These are phyloP conservation scores for Merops nubicus DNA, from an alignment of 2,113 vertebrate species.

Conservation along the genomic window DNA sequence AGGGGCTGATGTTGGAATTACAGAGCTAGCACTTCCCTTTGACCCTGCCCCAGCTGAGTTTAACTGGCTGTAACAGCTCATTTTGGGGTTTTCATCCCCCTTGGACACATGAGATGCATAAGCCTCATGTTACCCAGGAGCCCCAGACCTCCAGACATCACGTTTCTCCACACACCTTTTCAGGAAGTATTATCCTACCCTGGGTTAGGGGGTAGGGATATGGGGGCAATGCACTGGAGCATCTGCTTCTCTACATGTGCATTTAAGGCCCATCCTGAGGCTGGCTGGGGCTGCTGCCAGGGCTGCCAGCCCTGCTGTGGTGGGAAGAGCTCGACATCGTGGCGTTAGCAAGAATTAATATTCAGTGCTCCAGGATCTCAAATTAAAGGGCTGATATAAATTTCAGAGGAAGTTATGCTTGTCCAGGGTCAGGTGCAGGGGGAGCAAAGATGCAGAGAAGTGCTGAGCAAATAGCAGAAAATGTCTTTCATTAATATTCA, in stretches of 20 bases:
- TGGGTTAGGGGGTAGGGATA: neutral
- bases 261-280: neutral
- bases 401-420: slow-evolving; percentile 1
- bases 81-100: neutral
- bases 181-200: neutral
- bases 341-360: neutral
- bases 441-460: slow-evolving; percentile 9
- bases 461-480: slow-evolving; percentile 47
- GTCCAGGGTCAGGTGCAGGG: neutral
- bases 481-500: slow-evolving; percentile 49
- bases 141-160: fast-evolving
- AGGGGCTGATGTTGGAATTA: neutral
- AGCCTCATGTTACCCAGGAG: neutral
- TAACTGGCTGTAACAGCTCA: neutral
- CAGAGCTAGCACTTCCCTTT: neutral
- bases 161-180: fast-evolving
- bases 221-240: neutral
- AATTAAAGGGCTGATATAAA: neutral
- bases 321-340: neutral
- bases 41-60: neutral
- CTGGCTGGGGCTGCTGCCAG: neutral
- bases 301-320: neutral
- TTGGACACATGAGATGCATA: fast-evolving
- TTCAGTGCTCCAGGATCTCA: neutral
- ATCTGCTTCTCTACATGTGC: fast-evolving